These are phyloP conservation scores for Harpagifer antarcticus DNA, from an alignment of 2,797 vertebrate genomes.

Conservation along the genomic window DNA sequence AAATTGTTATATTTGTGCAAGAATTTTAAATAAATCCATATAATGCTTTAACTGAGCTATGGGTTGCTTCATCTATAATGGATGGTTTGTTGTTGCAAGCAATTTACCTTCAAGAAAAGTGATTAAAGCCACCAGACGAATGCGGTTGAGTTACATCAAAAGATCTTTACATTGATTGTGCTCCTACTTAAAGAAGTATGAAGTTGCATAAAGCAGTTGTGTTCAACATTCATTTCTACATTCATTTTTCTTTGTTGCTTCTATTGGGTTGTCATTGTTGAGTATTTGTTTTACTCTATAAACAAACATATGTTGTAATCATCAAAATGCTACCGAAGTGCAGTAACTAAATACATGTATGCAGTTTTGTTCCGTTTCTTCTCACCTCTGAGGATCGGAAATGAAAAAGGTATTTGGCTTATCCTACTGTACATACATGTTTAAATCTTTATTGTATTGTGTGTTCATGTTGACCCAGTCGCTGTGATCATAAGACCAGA, in stretches of 20 bases:
- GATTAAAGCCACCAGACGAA: neutral
- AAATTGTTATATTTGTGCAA: neutral
- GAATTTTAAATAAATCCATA: neutral
- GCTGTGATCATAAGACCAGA: conserved; percentile 52
- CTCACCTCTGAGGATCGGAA: neutral
- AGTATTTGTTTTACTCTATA: no score
- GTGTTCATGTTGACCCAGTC: neutral
- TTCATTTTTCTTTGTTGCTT: neutral
- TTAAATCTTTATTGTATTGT: conserved; percentile 1
- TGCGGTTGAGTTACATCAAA: neutral
- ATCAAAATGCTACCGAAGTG: neutral
- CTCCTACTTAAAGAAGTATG: neutral
- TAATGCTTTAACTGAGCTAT: neutral
- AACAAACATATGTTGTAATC: neutral
- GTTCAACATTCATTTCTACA: no score
- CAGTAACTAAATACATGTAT: neutral
- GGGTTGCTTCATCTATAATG: neutral
- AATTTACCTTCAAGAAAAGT: neutral
- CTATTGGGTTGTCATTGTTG: neutral
- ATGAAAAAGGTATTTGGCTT: neutral
- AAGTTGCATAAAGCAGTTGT: neutral
- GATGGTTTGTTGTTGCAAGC: neutral
- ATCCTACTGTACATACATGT: neutral
- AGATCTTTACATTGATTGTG: neutral
- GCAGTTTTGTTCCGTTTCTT: neutral